Conservation (phyloP, 2,113 vertebrate species). For the Megaptera novaeangliae region DNA sequence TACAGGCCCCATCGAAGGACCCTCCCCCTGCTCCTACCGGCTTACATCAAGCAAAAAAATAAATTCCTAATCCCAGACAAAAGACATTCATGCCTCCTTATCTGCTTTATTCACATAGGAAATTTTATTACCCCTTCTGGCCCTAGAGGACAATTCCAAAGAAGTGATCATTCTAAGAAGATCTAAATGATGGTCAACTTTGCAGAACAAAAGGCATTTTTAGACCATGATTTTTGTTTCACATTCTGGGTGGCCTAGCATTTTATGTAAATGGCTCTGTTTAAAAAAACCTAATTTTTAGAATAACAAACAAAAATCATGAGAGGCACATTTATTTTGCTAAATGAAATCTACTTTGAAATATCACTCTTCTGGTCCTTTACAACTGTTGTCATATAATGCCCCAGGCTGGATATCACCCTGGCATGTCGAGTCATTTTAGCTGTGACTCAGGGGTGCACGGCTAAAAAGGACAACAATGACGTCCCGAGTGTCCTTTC, state of each 20-base stretch:
- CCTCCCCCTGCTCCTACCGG: not conserved
- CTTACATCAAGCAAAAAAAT: not conserved
- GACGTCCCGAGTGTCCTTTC: not conserved
- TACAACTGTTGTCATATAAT: no score
- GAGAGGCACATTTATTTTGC: not conserved
- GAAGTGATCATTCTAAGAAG: not conserved
- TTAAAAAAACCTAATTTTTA: not conserved
- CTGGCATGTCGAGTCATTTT: fast-evolving
- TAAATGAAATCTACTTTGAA: not conserved
- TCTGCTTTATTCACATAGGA: not conserved
- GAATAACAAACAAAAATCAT: not conserved
- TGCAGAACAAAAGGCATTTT: not conserved
- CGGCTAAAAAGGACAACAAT: not conserved
- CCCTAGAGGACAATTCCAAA: not conserved
- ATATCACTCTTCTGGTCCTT: not conserved
- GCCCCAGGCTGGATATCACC: no score
- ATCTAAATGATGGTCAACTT: not conserved
- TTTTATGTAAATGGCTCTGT: not conserved
- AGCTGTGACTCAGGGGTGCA: not conserved
- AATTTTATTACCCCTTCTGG: not conserved
- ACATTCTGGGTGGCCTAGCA: not conserved
- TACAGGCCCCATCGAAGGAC: not conserved
- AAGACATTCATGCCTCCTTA: not conserved
- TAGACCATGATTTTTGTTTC: not conserved
- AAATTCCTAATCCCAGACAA: not conserved